Conservation (phyloP, 2,888 invertebrate species). For the Zygothrica quintamaculata region DNA sequence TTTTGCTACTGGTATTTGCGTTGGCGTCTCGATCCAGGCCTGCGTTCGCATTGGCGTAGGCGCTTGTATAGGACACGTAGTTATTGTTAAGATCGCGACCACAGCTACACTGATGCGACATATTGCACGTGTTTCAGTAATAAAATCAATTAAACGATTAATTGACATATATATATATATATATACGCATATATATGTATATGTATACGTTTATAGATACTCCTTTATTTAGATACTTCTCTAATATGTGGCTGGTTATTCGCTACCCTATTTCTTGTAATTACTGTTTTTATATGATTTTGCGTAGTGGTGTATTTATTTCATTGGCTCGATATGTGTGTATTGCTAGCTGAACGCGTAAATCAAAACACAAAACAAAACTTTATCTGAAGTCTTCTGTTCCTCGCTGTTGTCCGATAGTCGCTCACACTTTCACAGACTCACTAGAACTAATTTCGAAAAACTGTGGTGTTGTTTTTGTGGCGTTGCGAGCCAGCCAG, state of each 20-base stretch:
- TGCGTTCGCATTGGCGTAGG: constrained; percentile 83
- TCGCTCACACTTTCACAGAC: constrained; percentile 83
- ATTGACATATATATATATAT: constrained; percentile 6
- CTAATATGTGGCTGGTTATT: too few species aligned
- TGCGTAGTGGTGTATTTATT: constrained; percentile 15
- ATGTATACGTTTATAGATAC: too few species aligned
- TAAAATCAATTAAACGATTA: constrained; percentile 25
- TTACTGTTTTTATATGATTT: too few species aligned
- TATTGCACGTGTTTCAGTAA: constrained; percentile 64
- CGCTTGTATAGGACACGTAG: constrained; percentile 84
- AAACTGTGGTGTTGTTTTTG: constrained; percentile 81
- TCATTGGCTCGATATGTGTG: constrained; percentile 30
- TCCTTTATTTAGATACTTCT: too few species aligned
- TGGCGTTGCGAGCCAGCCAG: constrained; percentile 62
- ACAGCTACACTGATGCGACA: constrained; percentile 85
- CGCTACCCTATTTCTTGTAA: too few species aligned
- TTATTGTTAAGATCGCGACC: constrained; percentile 85
- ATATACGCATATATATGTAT: constrained; percentile 3
- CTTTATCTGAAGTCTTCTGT: constrained; percentile 40
- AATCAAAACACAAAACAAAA: constrained; percentile 43
- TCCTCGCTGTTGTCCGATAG: constrained; percentile 60
- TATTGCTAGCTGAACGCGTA: constrained; percentile 39
- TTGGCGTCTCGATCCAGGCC: constrained; percentile 82
- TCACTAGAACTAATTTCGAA: constrained; percentile 83
- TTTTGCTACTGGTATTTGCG: constrained; percentile 56